Evolutionary conservation across 64 coral and sea anemone species (phyloP).

Genomic region (Montipora sp.): DNA sequence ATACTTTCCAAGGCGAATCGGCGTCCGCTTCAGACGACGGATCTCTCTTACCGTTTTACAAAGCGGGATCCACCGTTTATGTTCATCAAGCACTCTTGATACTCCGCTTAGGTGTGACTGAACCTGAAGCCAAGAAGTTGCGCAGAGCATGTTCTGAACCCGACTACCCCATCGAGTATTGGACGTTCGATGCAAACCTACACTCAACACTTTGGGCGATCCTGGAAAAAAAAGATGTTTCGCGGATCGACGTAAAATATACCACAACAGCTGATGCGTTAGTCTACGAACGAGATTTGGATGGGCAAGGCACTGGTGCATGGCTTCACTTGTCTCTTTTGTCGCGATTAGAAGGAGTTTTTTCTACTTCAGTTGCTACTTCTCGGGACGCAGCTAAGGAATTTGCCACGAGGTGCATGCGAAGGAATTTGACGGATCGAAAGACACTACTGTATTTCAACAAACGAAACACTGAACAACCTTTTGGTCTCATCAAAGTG

Average conservation of each 20-base stretch:
- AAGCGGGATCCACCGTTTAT: not conserved
- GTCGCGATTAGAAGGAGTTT: not conserved
- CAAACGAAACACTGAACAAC: not conserved
- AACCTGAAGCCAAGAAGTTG: not conserved
- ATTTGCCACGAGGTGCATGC: not conserved
- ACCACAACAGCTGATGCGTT: not conserved
- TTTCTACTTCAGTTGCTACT: not conserved
- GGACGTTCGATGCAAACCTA: not conserved
- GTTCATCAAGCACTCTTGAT: not conserved
- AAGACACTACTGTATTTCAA: not conserved
- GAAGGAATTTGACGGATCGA: not conserved
- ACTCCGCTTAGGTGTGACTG: not conserved
- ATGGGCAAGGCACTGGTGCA: not conserved
- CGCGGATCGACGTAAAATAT: not conserved
- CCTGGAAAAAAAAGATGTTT: not conserved
- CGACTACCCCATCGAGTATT: not conserved
- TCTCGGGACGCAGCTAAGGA: not conserved
- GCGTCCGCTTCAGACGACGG: not conserved
- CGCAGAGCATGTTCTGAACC: not conserved
- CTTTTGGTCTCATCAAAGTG: not conserved
- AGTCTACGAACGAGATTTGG: not conserved
- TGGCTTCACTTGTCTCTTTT: not conserved
- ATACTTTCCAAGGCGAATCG: not conserved
- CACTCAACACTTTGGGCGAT: not conserved
- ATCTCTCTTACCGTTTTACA: not conserved